Conservation (phyloP, 1,140 invertebrate genomes). For the Bursaphelenchus mucronatus region DNA sequence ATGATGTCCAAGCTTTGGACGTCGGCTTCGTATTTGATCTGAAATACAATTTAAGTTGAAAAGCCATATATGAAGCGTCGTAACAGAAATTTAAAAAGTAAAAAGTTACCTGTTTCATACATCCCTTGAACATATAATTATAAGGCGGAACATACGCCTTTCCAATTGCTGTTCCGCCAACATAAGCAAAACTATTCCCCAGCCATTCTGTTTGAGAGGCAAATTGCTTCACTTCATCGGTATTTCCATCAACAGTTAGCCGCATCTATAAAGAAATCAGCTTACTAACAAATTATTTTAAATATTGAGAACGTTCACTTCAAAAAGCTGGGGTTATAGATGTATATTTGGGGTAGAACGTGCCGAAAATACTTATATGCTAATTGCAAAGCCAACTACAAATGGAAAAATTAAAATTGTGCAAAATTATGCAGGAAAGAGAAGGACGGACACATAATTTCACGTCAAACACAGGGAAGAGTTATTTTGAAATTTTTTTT, state of each 20-base stretch:
- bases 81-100: slow-evolving; percentile 4
- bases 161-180: slow-evolving; percentile 78
- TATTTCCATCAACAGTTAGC: slow-evolving; percentile 81
- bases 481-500: too few species aligned
- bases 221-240: slow-evolving; percentile 79
- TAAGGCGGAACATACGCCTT: slow-evolving; percentile 68
- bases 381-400: slow-evolving; percentile 19
- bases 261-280: slow-evolving; percentile 65
- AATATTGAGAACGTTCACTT: background rate
- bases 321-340: slow-evolving; percentile 2
- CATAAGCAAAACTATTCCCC: slow-evolving; percentile 70
- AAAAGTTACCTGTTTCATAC: slow-evolving; percentile 77
- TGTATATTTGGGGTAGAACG: slow-evolving; percentile 4
- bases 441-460: background rate
- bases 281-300: slow-evolving; percentile 27
- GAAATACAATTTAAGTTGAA: slow-evolving; percentile 46
- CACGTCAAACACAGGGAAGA: too few species aligned
- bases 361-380: slow-evolving; percentile 17
- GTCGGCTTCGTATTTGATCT: slow-evolving; percentile 87
- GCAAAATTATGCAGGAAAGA: slow-evolving; percentile 1
- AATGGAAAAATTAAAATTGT: background rate
- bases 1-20: slow-evolving; percentile 79
- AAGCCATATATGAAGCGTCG: slow-evolving; percentile 1
- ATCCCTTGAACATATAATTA: slow-evolving; percentile 83
- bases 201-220: slow-evolving; percentile 79